phyloP scores from a whole-genome alignment of 2,888 invertebrate species.

The Lasioglossum malachurum region DNA sequence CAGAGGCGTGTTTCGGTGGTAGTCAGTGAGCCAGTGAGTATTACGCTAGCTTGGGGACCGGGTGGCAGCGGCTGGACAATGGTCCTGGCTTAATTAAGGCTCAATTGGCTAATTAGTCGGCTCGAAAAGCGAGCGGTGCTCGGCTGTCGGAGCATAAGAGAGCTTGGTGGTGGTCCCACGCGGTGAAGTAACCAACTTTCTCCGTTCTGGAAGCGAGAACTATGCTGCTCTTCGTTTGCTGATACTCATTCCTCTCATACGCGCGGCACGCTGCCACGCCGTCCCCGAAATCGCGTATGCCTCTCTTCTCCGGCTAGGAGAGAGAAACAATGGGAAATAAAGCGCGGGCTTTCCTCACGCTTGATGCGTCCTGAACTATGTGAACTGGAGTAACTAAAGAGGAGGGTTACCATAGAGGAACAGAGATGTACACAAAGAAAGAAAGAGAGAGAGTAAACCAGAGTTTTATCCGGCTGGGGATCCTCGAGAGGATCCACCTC shows the following conservation, averaged over 20 bases:
- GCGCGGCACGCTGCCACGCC: constrained; percentile 28
- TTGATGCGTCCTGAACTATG: constrained; percentile 73
- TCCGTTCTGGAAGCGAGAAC: constrained; percentile 60
- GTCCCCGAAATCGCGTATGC: constrained; percentile 66
- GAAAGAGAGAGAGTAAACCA: background rate
- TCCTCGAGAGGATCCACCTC: constrained; percentile 33
- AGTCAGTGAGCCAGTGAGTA: background rate
- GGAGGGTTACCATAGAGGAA: background rate
- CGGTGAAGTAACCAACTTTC: constrained; percentile 82
- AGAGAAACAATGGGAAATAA: constrained; percentile 76
- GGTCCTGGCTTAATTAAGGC: constrained; percentile 76
- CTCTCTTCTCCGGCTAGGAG: constrained; percentile 26
- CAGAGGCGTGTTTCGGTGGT: background rate
- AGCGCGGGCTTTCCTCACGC: constrained; percentile 79
- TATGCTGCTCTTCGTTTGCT: background rate
- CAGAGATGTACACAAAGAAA: background rate
- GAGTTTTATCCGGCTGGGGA: constrained; percentile 17
- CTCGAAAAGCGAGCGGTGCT: constrained; percentile 59
- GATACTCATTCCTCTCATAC: constrained; percentile 45
- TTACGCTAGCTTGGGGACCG: constrained; percentile 1
- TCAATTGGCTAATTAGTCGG: constrained; percentile 80
- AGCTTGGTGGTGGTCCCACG: constrained; percentile 77
- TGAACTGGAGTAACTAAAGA: constrained; percentile 70
- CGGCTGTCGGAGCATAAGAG: background rate
- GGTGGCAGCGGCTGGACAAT: constrained; percentile 56